Evolutionary conservation across 1,140 invertebrate genomes (phyloP).

Genomic region (Homarus americanus): DNA sequence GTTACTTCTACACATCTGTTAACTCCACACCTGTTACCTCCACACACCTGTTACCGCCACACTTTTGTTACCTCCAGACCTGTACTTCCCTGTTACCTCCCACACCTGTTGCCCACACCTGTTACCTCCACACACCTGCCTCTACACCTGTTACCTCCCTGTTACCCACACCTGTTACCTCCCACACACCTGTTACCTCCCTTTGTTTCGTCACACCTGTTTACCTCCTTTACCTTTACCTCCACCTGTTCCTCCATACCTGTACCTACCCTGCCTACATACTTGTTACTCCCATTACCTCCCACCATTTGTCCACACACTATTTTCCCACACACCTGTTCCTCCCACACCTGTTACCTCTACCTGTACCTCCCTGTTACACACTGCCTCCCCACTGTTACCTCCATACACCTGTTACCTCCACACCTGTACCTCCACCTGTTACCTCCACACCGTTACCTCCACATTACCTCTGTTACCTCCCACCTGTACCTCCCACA

Average conservation of each 20-base stretch:
- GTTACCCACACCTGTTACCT: not conserved
- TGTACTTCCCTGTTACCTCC: not conserved
- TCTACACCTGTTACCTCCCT: not conserved
- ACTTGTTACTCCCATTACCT: slow-evolving; percentile 69
- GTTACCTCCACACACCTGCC: too few relatives aligned
- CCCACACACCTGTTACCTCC: not conserved
- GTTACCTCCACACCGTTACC: not conserved
- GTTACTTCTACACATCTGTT: not conserved
- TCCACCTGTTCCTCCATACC: not conserved
- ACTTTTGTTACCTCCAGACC: not conserved
- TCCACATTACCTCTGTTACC: not conserved
- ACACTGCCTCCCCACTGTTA: not conserved
- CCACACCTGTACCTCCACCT: not conserved
- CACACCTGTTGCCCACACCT: not conserved
- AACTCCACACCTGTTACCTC: not conserved
- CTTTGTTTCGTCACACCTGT: too few relatives aligned
- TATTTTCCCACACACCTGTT: not conserved
- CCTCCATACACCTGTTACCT: not conserved
- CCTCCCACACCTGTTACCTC: not conserved
- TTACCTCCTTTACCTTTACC: too few relatives aligned
- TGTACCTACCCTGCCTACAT: too few relatives aligned
- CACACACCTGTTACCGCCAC: not conserved
- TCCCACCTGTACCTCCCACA: not conserved
- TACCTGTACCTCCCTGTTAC: not conserved
- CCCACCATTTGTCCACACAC: too few relatives aligned